These are phyloP conservation scores for Pelobates fuscus DNA, from an alignment of 2,113 vertebrate genomes.

Conservation along the genomic window DNA sequence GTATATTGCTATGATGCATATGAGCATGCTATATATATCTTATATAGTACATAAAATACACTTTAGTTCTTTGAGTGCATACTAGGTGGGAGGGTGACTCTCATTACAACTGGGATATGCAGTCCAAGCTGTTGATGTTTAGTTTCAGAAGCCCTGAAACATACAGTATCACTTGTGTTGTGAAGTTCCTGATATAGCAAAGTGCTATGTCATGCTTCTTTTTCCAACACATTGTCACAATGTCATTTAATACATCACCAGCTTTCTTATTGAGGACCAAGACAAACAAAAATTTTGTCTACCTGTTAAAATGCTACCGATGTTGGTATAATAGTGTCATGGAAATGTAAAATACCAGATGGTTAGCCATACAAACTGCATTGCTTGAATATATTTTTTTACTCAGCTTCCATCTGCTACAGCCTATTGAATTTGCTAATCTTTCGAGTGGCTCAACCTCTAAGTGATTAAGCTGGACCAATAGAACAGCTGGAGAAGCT, in stretches of 20 bases:
- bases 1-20: no score
- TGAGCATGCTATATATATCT: no score
- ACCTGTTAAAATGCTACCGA: not conserved
- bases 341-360: not conserved
- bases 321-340: not conserved
- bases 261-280: not conserved
- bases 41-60: no score
- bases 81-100: no score
- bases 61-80: no score
- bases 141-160: no score
- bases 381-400: slow-evolving; percentile 8
- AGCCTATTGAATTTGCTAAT: not conserved
- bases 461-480: slow-evolving; percentile 44
- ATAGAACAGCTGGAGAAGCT: slow-evolving; percentile 42
- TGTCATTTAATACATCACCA: not conserved
- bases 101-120: no score
- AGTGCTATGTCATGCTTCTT: no score
- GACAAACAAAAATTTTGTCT: not conserved
- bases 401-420: slow-evolving; percentile 3
- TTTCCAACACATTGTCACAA: no score
- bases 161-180: no score
- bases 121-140: no score
- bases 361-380: not conserved
- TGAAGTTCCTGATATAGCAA: no score
- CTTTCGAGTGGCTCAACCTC: slow-evolving; percentile 43